A percentile compares a stretch with the other conserved stretches of the same genome.
Conservation (phyloP, 2,797 vertebrate genomes). For the Triplophysa yarkandensis region DNA sequence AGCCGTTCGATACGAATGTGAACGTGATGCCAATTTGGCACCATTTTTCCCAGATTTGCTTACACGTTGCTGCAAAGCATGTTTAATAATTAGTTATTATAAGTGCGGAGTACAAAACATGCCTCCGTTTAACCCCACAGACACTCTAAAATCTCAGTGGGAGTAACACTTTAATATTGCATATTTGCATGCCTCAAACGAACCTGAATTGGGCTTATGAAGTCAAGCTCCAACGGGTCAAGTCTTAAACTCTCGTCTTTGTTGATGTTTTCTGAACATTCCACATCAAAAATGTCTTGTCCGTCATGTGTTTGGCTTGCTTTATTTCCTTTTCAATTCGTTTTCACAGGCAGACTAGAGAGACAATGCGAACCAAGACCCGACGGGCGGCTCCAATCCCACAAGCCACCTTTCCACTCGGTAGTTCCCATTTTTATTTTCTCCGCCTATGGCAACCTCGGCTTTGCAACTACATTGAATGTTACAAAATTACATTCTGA, state of each 20-base stretch:
- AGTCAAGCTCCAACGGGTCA: constrained; percentile 7
- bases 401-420: constrained; percentile 5
- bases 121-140: neutral
- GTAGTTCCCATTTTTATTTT: constrained; percentile 39
- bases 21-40: neutral
- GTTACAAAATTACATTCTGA: constrained; percentile 13
- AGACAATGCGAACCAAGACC: constrained; percentile 13
- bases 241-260: constrained; percentile 18
- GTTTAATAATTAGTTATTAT: neutral
- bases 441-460: constrained; percentile 4
- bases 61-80: neutral
- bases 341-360: neutral
- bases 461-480: neutral
- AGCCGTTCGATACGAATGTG: neutral
- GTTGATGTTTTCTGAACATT: constrained; percentile 1
- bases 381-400: constrained; percentile 21
- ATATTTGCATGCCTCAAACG: constrained; percentile 17
- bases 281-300: constrained; percentile 24
- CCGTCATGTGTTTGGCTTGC: constrained; percentile 8
- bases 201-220: constrained; percentile 28
- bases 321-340: constrained; percentile 15
- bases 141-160: constrained; percentile 8
- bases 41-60: neutral
- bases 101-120: neutral
- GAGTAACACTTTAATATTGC: constrained; percentile 1